Evolutionary conservation across 2,797 vertebrate species (phyloP), one percentile per base, ranked within the genome.

Genomic region (Sarcophilus harrisii): DNA sequence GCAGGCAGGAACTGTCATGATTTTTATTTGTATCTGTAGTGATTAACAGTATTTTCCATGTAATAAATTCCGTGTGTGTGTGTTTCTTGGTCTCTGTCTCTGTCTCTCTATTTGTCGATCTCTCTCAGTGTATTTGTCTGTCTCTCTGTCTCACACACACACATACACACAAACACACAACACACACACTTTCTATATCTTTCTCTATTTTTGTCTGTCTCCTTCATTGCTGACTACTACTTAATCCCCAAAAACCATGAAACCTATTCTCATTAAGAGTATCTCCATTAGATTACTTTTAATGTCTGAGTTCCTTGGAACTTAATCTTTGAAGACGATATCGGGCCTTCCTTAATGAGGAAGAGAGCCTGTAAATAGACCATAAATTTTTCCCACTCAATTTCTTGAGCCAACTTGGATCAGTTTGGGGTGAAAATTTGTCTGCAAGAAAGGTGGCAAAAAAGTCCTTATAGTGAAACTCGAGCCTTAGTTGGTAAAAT

Each of bases 321-420:
- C 98, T 99, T 99, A 95, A 99, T 99, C 97, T 99, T 99, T 30
- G 99, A 99, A 92, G 99, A 99, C 97, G 98, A 98, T 97, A 98
- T 99, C 29, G 99, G 99, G 18, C 99, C 99, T 58, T 99, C 99
- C 1, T 98, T 99, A 94, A 98, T 99, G 97, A 98, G 99, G 97
- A 99, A 99, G 98, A 98, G 99, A 96, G 97, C 98, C 45, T 99
- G 98, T 98, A 99, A 99, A 97, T 97, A 99, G 66, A 99, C 96
- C 27, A 98, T 99, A 95, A 32, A 38, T 45, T 21, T 24, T 24
- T 12, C 24, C 3, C 21, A 87, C 38, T 87, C 24, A 49, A 10
- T 27, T 27, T 73, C 0, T 21, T 38, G 62, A 13, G n/a, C 32
- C 32, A 66, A n/a, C 1, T 10, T 73, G 66, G 32, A 12, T 38